Evolutionary conservation across 2,888 invertebrate species (phyloP), one percentile per base, ranked within the genome.

Genomic region (Taphrorychus bicolor): DNA sequence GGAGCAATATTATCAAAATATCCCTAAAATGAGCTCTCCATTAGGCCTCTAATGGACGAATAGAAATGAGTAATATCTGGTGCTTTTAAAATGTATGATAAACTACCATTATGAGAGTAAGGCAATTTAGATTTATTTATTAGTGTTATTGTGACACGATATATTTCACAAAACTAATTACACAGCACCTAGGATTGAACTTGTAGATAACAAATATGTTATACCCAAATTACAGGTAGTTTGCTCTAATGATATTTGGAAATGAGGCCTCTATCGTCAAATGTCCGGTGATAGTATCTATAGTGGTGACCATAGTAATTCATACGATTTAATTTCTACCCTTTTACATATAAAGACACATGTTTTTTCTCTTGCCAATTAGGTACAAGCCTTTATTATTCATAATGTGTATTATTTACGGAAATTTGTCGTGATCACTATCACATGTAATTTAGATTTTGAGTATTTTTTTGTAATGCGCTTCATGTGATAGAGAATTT

Each of bases 381-480:
- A 45, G 5, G 17, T 45, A 14, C 45, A 17, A 17, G 16, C 45
- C 45, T 7, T n/a, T 14, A 45, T 45, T 45, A 1, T 14, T 1
- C 17, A 17, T 9, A 45, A 45, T 14, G 16, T 14, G 45, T 57
- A 60, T 42, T 58, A 61, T 58, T 64, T 62, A 54, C 42, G 54
- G 16, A 40, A 60, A 64, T 64, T 64, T 64, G 59, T 60, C 57
- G 24, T 17, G 60, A 54, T 19, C 49, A 63, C 49, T 63, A 59
- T 63, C 63, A 63, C 59, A 53, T 59, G 56, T 54, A 59, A 59
- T 59, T 49, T 59, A 1, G 14, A n/a, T 45, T 32, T 32, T 32
- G 11, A 11, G 9, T 3, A 11, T 32, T 32, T 32, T 32, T 32
- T 32, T 11, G 11, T 11, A 32, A 11, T 32, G 11, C 2, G n/a